Percentiles rank a stretch among this genome's conserved stretches.
Conservation (phyloP, 2,888 invertebrate species). For the Ophraella communa region DNA sequence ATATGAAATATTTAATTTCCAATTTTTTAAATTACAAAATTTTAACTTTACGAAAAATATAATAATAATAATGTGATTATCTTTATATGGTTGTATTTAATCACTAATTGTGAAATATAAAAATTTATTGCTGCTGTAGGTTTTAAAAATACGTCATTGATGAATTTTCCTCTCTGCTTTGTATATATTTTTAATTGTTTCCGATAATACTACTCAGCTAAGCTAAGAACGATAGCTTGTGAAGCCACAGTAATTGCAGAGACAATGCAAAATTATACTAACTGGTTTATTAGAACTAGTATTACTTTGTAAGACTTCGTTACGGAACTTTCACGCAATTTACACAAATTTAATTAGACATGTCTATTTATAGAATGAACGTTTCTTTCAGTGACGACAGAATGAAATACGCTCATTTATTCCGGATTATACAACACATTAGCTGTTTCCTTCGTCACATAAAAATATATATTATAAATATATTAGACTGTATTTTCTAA, state of each 20-base stretch:
- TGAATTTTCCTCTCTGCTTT: neutral
- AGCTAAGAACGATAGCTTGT: neutral
- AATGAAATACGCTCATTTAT: neutral
- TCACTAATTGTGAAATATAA: no score
- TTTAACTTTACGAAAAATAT: no score
- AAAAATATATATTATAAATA: neutral
- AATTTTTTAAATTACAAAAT: no score
- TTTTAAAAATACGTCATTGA: neutral
- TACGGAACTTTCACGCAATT: slow-evolving; percentile 29
- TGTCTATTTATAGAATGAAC: slow-evolving; percentile 14
- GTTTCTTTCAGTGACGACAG: neutral
- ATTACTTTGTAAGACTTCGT: slow-evolving; percentile 30
- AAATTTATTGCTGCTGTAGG: no score
- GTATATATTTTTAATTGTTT: neutral
- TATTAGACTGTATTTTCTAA: neutral
- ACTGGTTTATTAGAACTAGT: slow-evolving; percentile 33
- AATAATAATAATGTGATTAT: no score
- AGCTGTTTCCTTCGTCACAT: neutral
- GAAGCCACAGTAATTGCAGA: slow-evolving; percentile 27
- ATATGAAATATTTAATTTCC: no score
- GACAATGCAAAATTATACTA: slow-evolving; percentile 25
- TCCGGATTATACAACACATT: neutral
- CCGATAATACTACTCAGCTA: neutral
- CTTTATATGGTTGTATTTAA: no score
- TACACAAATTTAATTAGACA: slow-evolving; percentile 22